Base-by-base conservation (phyloP, 2,113 vertebrate species). In the Falcunculus frontatus region DNA sequence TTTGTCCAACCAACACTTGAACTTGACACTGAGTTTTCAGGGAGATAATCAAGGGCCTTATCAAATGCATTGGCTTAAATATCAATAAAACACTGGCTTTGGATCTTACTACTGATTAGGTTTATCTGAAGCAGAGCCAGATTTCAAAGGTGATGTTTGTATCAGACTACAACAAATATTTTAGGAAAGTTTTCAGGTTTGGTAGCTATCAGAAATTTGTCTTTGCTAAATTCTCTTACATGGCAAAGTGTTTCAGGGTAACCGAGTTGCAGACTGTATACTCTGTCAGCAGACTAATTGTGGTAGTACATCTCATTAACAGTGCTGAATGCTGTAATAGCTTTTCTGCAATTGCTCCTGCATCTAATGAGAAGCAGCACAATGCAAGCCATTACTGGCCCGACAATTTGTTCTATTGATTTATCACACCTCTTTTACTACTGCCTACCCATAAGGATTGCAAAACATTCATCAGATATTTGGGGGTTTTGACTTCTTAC, bases 341-440 rank as follows among this genome's bases (percentile, higher is more conserved):
- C 87, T 97, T 98, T 98, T 97, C 96, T 94, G 97, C 95, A 90
- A 56, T 88, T 97, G 93, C 94, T 90, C 88, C 84, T 95, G 83
- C 70, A n/a, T 88, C 96, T 98, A 97, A 98, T 97, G 96, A 98
- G 95, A 98, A 98, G 57, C 87, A 96, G 93, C 96, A 96, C 96
- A 97, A 96, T 39, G 29, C 91, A 96, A 96, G 89, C 62, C 85
- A 62, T 97, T 97, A 96, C 95, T 55, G 52, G 53, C 85, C 78
- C 97, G 93, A 97, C 95, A 97, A 89, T 97, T 97, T 97, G 92
- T 97, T 96, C 91, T 91, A 82, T 96, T 97, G 97, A 97, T 98
- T 98, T 97, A 97, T 97, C 96, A 96, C 89, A 91, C 82, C 68
- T 79, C 27, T 64, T 94, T 84, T 95, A 87, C 81, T 72, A 49